Evolutionary conservation across 1,140 invertebrate species (phyloP).

Genomic region (Habropoda laboriosa): DNA sequence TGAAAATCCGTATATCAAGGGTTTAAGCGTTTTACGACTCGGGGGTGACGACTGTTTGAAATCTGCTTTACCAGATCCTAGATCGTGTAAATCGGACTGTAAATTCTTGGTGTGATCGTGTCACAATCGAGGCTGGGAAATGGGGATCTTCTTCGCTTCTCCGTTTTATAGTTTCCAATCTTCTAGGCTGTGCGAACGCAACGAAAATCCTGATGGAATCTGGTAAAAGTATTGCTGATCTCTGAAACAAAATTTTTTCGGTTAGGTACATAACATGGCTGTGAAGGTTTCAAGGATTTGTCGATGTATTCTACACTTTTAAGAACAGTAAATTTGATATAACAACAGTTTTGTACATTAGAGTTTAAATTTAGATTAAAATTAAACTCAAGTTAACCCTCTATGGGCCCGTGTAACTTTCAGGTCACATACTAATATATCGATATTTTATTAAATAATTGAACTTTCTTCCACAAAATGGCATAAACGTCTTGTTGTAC

Average conservation of each 20-base stretch:
- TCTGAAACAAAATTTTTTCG: background rate
- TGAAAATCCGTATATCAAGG: background rate
- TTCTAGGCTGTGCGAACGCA: slow-evolving; percentile 11
- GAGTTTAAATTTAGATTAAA: too few species aligned
- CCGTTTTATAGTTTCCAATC: slow-evolving; percentile 45
- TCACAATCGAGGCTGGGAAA: background rate
- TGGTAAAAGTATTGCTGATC: background rate
- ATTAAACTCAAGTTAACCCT: too few species aligned
- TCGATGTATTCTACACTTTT: too few species aligned
- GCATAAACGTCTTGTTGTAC: too few species aligned
- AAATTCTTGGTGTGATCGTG: background rate
- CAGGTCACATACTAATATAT: too few species aligned
- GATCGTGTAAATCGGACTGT: slow-evolving; percentile 31
- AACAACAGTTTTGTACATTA: too few species aligned
- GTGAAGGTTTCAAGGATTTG: background rate
- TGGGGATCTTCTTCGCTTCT: slow-evolving; percentile 2
- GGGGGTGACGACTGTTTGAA: slow-evolving; percentile 15
- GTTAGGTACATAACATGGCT: background rate
- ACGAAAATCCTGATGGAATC: background rate
- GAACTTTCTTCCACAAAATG: too few species aligned
- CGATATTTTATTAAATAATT: too few species aligned
- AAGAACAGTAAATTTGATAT: too few species aligned
- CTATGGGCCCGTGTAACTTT: too few species aligned
- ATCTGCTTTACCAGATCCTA: slow-evolving; percentile 20
- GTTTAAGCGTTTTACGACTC: slow-evolving; percentile 5